Base-by-base conservation (phyloP, 2,888 invertebrate species). In the Eumerus sabulonum region DNA sequence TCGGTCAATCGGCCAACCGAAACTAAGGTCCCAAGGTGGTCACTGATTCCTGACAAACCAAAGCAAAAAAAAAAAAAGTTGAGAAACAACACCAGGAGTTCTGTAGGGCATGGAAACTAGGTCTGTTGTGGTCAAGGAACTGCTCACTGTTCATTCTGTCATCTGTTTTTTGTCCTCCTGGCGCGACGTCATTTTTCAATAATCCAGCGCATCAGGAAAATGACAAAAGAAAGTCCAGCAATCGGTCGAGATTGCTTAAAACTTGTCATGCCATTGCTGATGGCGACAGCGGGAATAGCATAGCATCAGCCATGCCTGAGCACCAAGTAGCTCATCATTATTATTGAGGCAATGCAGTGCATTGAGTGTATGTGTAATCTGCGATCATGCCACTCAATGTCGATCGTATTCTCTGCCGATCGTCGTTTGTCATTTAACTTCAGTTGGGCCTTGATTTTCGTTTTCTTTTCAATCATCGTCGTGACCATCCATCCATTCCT, bases 201-300 rank as follows among this genome's bases (percentile, higher is more conserved):
- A 27, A 27, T 27, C 7, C 27, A 7, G 27, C 2, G 7, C 27
- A 27, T 27, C 27, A 27, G 27, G 44, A 54, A 70, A 62, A n/a
- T 60, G 18, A 42, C 47, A 53, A 71, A 71, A 71, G 70, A 71
- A 71, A 71, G 70, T 71, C 47, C 54, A 54, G 62, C 42, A 70
- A 60, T 62, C 44, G 19, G 18, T 19, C 45, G 51, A 70, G 60
- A 70, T 60, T n/a, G n/a, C n/a, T n/a, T n/a, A n/a, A n/a, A n/a
- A n/a, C 68, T 54, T 70, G 53, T 54, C 19, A 53, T 57, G 47
- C 53, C 53, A 27, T 27, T 27, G n/a, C n/a, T n/a, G n/a, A 27
- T 27, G 7, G 27, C 27, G 27, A 27, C 27, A 7, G n/a, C n/a
- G 7, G 27, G 27, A 27, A 2, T 2, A 7, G 45, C 51, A 53